phyloP scores from a whole-genome alignment of 2,113 vertebrate species.

The Vulpes lagopus region DNA sequence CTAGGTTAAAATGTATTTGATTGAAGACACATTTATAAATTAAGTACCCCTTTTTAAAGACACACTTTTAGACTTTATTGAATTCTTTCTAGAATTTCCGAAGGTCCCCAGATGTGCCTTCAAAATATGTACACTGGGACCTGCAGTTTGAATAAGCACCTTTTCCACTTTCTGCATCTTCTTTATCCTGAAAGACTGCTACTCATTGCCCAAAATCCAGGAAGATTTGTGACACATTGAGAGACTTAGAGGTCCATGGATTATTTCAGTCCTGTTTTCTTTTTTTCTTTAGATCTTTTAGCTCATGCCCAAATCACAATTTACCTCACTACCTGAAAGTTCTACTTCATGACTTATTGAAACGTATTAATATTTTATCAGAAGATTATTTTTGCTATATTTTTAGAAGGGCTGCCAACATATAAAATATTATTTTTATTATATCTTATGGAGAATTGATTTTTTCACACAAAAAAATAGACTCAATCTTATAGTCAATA shows the following conservation, averaged over 20 bases:
- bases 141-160: not conserved
- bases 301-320: not conserved
- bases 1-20: not conserved
- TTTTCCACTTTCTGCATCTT: not conserved
- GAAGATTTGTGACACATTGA: not conserved
- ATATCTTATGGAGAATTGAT: not conserved
- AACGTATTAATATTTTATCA: not conserved
- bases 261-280: not conserved
- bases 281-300: conserved; percentile 17
- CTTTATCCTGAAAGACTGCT: not conserved
- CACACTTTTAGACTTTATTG: not conserved
- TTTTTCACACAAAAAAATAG: conserved; percentile 16
- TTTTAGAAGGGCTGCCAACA: conserved; percentile 35
- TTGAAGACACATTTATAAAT: not conserved
- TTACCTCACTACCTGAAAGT: not conserved
- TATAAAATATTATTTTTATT: conserved; percentile 26
- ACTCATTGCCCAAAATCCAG: not conserved
- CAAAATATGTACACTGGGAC: not conserved
- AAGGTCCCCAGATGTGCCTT: not conserved
- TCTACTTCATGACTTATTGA: conserved; percentile 2
- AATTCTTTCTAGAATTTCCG: not conserved
- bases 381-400: not conserved
- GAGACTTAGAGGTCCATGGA: not conserved
- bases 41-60: not conserved
- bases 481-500: not conserved